These are phyloP conservation scores for Nibea albiflora DNA, from an alignment of 2,113 vertebrate species.

Conservation along the genomic window DNA sequence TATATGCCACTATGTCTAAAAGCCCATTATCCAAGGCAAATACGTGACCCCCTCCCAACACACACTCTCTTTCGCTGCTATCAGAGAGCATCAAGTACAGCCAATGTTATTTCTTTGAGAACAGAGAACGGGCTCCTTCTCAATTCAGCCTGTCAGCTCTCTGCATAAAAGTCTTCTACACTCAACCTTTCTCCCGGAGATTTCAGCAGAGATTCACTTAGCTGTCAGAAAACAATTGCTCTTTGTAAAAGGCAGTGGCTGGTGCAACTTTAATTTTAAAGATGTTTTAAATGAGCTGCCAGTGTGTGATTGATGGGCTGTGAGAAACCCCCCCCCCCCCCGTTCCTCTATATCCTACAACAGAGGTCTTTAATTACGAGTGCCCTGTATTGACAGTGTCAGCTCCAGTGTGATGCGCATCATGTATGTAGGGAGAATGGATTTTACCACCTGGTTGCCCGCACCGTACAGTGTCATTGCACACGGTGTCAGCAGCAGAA, in stretches of 20 bases:
- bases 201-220: conserved; percentile 72
- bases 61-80: conserved; percentile 30
- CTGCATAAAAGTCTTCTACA: conserved; percentile 59
- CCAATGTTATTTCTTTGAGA: conserved; percentile 70
- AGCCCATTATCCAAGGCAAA: conserved; percentile 70
- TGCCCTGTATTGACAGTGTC: conserved; percentile 74
- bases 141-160: conserved; percentile 66
- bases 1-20: conserved; percentile 61
- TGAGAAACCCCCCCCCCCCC: conserved; percentile 57
- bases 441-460: conserved; percentile 61
- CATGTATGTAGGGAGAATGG: conserved; percentile 65
- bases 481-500: conserved; percentile 60
- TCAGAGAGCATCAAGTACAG: conserved; percentile 64
- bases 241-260: conserved; percentile 64
- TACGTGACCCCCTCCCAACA: conserved; percentile 50
- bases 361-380: conserved; percentile 75
- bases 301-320: conserved; percentile 74
- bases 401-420: conserved; percentile 71
- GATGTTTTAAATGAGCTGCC: conserved; percentile 80
- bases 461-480: conserved; percentile 49
- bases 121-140: conserved; percentile 51
- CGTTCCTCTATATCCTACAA: conserved; percentile 57
- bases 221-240: conserved; percentile 80
- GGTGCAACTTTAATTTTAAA: conserved; percentile 80
- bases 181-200: conserved; percentile 59